Evolutionary conservation across 2,888 invertebrate species (phyloP).

Genomic region (Mystacides longicornis): DNA sequence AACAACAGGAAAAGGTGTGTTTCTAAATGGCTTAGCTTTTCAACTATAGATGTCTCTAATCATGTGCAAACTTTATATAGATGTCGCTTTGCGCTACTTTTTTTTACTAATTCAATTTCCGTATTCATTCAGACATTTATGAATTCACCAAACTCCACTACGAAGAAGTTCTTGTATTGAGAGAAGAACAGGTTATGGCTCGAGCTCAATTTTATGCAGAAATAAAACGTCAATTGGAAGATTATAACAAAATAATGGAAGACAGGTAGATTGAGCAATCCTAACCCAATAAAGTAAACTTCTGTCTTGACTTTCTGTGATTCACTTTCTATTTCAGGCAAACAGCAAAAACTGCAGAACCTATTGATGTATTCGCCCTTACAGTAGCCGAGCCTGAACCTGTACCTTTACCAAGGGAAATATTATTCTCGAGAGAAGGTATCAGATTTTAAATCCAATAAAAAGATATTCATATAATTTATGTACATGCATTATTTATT

Average conservation of each 20-base stretch:
- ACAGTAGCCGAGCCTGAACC: conserved; percentile 40
- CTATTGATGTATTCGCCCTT: conserved; percentile 39
- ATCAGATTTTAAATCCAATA: too few relatives aligned
- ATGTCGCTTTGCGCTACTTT: too few relatives aligned
- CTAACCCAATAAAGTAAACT: background rate
- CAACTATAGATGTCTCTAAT: too few relatives aligned
- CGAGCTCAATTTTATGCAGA: conserved; percentile 42
- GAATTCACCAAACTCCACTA: conserved; percentile 43
- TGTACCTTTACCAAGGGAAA: conserved; percentile 38
- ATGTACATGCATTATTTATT: too few relatives aligned
- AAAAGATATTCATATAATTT: too few relatives aligned
- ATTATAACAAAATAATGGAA: conserved; percentile 39
- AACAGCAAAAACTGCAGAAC: conserved; percentile 31
- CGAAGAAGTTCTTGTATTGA: conserved; percentile 34
- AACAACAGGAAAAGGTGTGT: conserved; percentile 11
- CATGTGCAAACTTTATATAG: too few relatives aligned
- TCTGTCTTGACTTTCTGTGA: background rate
- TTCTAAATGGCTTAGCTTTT: too few relatives aligned
- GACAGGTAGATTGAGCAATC: conserved; percentile 33
- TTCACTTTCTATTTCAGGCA: background rate
- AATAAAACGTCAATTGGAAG: conserved; percentile 35
- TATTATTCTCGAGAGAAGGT: conserved; percentile 37
- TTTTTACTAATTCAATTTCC: background rate
- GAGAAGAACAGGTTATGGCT: conserved; percentile 40
- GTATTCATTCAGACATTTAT: conserved; percentile 39